Base-by-base conservation (phyloP, 2,888 invertebrate genomes). In the Lagria hirta region DNA sequence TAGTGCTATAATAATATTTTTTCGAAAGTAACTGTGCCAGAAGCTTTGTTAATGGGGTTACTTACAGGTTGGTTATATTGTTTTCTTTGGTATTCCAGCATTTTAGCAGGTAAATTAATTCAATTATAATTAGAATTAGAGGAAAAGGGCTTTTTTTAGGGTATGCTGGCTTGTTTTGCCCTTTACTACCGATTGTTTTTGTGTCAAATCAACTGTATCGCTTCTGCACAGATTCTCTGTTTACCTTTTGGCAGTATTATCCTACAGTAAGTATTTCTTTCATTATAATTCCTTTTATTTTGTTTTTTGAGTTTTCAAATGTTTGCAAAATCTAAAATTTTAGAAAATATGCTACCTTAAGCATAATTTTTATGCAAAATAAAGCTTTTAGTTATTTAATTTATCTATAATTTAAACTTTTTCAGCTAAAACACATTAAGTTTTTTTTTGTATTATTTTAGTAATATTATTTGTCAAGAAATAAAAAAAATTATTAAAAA, bases 181-280 rank as follows among this genome's bases (percentile, higher is more conserved):
- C 89, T 16, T 70, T 83, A 43, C 69, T 87, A 55, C 85, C 86
- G 34, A 62, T 89, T 46, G 73, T 88, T 61, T 74, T 88, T 48
- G 62, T 88, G 49, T 82, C 80, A 61, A 86, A 87, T 55, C 75
- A 72, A 44, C 68, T 77, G 54, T 89, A 84, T 66, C 76, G 88
- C 62, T 78, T 76, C 64, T 64, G 81, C 21, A 81, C 82, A 15
- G 89, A 90, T 65, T 72, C 79, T 16, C 71, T 89, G 29, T 84
- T 89, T 63, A 83, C 84, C 4, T 77, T 84, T 44, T 91, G 90
- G 89, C 88, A 89, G 70, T 75, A 85, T 41, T 88, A 87, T 70
- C 86, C 88, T 35, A 85, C 88, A 68, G 89, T 89, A 76, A 83
- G 82, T 73, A 43, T 8, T n/a, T n/a, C n/a, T n/a, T n/a, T n/a